A percentile compares a stretch with the other conserved stretches of the same genome.
These are phyloP conservation scores for Pteromalus puparum DNA, from an alignment of 1,140 invertebrate species.

Conservation along the genomic window DNA sequence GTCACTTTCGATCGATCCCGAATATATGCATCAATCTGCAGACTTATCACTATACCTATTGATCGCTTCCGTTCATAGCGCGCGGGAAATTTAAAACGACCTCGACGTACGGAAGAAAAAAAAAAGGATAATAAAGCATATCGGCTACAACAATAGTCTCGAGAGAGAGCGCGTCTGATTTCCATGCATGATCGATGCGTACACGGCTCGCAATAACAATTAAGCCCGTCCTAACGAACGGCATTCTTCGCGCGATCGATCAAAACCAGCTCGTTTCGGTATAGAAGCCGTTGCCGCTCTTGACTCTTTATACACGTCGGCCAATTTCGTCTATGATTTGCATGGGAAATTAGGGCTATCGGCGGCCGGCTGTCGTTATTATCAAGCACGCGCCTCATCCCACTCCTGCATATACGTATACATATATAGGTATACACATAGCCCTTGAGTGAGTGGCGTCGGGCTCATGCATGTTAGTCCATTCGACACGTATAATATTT, in stretches of 20 bases:
- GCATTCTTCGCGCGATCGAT: background rate
- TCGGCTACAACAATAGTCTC: too few species aligned
- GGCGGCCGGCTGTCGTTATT: background rate
- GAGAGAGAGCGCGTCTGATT: too few species aligned
- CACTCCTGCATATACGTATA: background rate
- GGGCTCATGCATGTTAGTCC: background rate
- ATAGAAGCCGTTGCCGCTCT: background rate
- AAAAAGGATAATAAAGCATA: background rate
- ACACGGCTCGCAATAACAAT: background rate
- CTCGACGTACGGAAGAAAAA: background rate
- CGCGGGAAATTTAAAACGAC: background rate
- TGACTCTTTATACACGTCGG: background rate
- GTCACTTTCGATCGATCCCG: too few species aligned
- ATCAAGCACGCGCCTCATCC: background rate
- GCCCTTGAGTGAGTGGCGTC: background rate
- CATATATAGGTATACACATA: background rate
- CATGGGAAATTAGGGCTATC: conserved; percentile 31
- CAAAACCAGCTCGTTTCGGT: background rate
- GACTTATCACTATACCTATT: too few species aligned
- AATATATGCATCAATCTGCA: too few species aligned
- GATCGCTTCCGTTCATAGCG: too few species aligned
- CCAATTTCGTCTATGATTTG: conserved; percentile 16
- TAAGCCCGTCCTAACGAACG: background rate
- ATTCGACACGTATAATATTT: conserved; percentile 16
- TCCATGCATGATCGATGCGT: too few species aligned